Evolutionary conservation across 2,888 invertebrate species (phyloP), one percentile per base, ranked within the genome.

Genomic region (Brachypterus glaber): DNA sequence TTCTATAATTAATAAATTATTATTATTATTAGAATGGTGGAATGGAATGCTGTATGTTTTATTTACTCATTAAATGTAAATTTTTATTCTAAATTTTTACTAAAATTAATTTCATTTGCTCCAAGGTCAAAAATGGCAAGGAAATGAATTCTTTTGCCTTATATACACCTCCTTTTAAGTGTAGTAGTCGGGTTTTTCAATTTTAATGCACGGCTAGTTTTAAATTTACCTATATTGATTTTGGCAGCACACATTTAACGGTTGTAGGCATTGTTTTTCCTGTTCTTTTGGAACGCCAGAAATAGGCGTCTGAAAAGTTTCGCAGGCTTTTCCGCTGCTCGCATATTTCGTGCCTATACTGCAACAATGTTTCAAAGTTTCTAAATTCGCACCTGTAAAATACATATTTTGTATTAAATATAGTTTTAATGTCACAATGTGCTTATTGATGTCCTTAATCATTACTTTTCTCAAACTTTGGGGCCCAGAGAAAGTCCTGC

Each of bases 201-300:
- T 15, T 16, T 31, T 4, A 38, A 41, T 33, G 3, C 12, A 27
- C 30, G 30, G 8, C 7, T 5, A 27, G 12, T 21, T 30, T 33
- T 43, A 37, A 33, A 43, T 42, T 43, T 56, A 69, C 68, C 73
- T 67, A 35, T 69, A 55, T 46, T 70, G 68, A 11, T 67, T 66
- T 16, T 71, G 68, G 56, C 82, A 82, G 52, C 82, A 82, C 18
- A 79, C 73, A 37, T 73, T 72, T 15, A 76, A 69, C 0, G 76
- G 70, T n/a, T 74, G 73, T 26, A 76, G 56, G 48, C 82, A 82
- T 1, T 73, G 56, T 2, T 69, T 68, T 49, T 78, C 76, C 54
- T 77, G 74, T 25, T 72, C 66, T 4, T 67, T 60, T 1, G 72
- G 61, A 33, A 80, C 68, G 11, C 69, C 73, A 1, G 67, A 54